These are phyloP conservation scores for Solen grandis DNA, from an alignment of 1,140 invertebrate species.

Conservation along the genomic window DNA sequence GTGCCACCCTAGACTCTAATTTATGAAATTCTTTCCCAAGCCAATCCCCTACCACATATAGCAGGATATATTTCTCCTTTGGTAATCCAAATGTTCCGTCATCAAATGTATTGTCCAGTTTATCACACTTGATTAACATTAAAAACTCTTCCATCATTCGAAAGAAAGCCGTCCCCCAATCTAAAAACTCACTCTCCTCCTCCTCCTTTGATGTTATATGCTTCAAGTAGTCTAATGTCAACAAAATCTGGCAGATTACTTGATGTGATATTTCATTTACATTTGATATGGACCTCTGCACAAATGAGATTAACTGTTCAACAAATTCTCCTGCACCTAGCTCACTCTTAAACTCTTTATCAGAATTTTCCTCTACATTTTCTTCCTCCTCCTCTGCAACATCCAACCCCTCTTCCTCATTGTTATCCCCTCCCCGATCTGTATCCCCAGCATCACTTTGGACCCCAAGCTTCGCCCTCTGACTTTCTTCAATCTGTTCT, in stretches of 20 bases:
- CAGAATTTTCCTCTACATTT: neutral
- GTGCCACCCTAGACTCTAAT: constrained; percentile 56
- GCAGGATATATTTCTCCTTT: constrained; percentile 47
- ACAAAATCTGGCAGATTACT: neutral
- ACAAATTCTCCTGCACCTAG: constrained; percentile 7
- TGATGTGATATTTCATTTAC: neutral
- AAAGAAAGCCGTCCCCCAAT: constrained; percentile 29
- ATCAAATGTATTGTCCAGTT: neutral
- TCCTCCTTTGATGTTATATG: neutral
- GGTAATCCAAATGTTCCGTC: constrained; percentile 50
- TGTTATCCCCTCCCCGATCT: neutral
- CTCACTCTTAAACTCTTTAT: neutral
- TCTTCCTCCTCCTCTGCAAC: neutral
- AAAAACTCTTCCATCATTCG: constrained; percentile 53
- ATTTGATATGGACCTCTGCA: neutral
- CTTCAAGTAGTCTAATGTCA: constrained; percentile 20
- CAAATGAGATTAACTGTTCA: constrained; percentile 8
- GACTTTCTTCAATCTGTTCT: neutral
- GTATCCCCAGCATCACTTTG: neutral
- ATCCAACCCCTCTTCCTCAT: neutral
- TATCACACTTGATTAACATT: neutral
- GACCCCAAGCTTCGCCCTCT: neutral
- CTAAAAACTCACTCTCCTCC: neutral
- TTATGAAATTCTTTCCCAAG: constrained; percentile 63
- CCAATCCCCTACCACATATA: constrained; percentile 66